Conservation (phyloP, 2,797 vertebrate species). For the Typhlichthys subterraneus region DNA sequence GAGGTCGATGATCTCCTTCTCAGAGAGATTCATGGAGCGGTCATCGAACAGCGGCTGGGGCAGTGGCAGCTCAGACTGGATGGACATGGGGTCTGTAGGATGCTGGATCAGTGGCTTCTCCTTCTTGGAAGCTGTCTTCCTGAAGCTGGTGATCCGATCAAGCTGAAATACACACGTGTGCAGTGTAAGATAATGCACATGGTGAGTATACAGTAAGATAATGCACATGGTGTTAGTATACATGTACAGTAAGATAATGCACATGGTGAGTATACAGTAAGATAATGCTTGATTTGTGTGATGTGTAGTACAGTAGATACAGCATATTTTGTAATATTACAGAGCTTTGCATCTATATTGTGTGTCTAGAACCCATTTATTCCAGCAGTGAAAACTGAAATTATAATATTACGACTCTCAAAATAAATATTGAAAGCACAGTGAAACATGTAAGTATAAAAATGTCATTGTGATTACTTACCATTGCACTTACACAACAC, state of each 20-base stretch:
- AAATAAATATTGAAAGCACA: background rate
- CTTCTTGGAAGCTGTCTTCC: conserved; percentile 88
- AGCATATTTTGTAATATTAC: background rate
- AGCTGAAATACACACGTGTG: conserved; percentile 77
- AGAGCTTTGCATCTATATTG: background rate
- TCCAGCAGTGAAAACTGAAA: background rate
- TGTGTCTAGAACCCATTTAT: too few species aligned
- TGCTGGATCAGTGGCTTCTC: conserved; percentile 96
- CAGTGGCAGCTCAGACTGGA: conserved; percentile 84
- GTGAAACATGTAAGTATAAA: background rate
- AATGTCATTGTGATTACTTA: background rate
- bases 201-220: too few species aligned
- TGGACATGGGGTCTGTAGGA: conserved; percentile 86
- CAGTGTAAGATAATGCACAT: background rate
- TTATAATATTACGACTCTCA: background rate
- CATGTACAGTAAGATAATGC: too few species aligned
- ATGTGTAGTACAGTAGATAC: too few species aligned
- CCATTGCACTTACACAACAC: background rate
- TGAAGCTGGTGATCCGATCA: conserved; percentile 95
- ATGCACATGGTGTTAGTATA: too few species aligned
- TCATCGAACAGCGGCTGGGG: conserved; percentile 92
- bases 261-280: too few species aligned
- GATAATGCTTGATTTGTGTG: too few species aligned
- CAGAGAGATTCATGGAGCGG: conserved; percentile 91
- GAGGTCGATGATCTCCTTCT: conserved; percentile 97